These are phyloP conservation scores for Hirtodrosophila histrioides DNA, from an alignment of 2,888 invertebrate genomes.

Conservation along the genomic window DNA sequence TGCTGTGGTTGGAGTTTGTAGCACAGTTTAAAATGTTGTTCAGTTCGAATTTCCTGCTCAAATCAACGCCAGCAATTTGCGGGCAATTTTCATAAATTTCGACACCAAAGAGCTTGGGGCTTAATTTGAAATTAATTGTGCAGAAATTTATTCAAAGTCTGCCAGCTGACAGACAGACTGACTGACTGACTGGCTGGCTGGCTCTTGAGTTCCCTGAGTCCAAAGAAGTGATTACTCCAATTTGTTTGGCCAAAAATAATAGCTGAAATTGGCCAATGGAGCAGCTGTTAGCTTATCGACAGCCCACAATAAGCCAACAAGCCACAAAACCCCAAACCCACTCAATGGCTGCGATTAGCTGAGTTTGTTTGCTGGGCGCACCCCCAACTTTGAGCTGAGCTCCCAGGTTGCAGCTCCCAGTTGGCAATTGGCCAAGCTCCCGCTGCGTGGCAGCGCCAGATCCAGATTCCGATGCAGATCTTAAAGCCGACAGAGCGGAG, in stretches of 20 bases:
- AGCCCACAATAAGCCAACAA: slow-evolving; percentile 20
- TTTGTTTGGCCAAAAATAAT: slow-evolving; percentile 63
- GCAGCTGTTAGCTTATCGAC: slow-evolving; percentile 39
- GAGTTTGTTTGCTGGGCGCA: slow-evolving; percentile 38
- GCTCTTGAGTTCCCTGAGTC: slow-evolving; percentile 46
- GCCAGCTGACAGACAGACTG: slow-evolving; percentile 22
- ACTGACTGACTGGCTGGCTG: slow-evolving; percentile 26
- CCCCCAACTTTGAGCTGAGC: slow-evolving; percentile 32
- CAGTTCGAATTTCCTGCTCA: slow-evolving; percentile 32
- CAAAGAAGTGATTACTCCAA: slow-evolving; percentile 79
- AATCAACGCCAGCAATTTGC: slow-evolving; percentile 45
- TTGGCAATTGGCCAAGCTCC: slow-evolving; percentile 26
- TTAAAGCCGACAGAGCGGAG: slow-evolving; percentile 6
- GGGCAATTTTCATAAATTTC: slow-evolving; percentile 64
- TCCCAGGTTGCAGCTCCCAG: slow-evolving; percentile 13
- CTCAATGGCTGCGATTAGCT: slow-evolving; percentile 42
- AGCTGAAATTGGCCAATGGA: slow-evolving; percentile 49
- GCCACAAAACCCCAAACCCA: slow-evolving; percentile 14
- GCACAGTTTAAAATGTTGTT: slow-evolving; percentile 15
- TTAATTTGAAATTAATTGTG: slow-evolving; percentile 82
- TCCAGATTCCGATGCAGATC: slow-evolving; percentile 38
- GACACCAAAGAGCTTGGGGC: slow-evolving; percentile 63
- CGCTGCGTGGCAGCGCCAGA: slow-evolving; percentile 42
- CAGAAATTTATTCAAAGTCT: slow-evolving; percentile 64
- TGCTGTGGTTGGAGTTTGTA: neutral